Base-by-base conservation (phyloP, 2,797 vertebrate genomes). In the Bufotes viridis region DNA sequence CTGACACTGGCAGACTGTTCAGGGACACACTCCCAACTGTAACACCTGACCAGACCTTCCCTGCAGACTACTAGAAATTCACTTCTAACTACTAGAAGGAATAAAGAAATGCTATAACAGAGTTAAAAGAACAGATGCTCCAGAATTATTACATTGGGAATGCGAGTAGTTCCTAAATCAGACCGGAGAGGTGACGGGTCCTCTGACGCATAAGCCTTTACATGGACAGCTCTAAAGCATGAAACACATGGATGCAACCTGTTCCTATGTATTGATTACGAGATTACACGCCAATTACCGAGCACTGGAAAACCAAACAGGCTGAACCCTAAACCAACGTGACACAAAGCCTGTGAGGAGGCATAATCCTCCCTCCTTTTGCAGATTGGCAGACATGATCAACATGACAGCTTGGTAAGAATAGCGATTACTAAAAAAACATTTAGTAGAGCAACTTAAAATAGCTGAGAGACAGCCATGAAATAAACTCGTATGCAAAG, bases 341-440 rank as follows among this genome's bases (percentile, higher is more conserved):
- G 20, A 29, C 29, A 55, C n/a, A 24, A 70, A 24, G 8, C 22
- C 24, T 70, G 51, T 53, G 49, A 83, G 34, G 49, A 83, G 65
- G 57, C 65, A 24, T 42, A 20, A 34, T 83, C 57, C 57, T 57
- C 51, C 24, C 13, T n/a, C 11, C 63, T 82, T 57, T n/a, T 29
- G 29, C 7, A 26, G 34, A 83, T 20, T 26, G 22, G 57, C 63
- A 69, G 81, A 26, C 26, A 83, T 57, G 65, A 26, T 83, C 22
- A n/a, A n/a, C 22, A n/a, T 82, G 34, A 67, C 65, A 83, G 61
- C 49, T 57, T 26, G n/a, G 49, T 55, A 69, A 82, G 22, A 58
- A 12, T 67, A 51, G 80, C 8, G 61, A 22, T 72, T 67, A 34
- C 29, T 3, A 79, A 79, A 29, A 60, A 58, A 26, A 29, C 53